These are phyloP conservation scores for Eudasyphora cyanicolor DNA, from an alignment of 2,888 invertebrate genomes.

Conservation along the genomic window DNA sequence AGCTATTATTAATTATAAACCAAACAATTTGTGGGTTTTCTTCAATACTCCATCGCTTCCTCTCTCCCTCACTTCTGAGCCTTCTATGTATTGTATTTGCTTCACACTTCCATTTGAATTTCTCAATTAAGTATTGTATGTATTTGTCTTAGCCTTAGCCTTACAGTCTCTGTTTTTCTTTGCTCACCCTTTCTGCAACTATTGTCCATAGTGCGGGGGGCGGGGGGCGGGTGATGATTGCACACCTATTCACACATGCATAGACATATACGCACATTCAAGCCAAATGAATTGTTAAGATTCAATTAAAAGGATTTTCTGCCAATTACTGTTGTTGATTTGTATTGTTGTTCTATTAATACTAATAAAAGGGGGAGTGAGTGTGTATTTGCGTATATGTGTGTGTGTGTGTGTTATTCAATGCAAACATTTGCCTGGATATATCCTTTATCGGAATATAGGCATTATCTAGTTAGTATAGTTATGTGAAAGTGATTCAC, in stretches of 20 bases:
- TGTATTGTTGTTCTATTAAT: neutral
- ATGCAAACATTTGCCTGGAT: too few relatives aligned
- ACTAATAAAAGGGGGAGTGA: too few relatives aligned
- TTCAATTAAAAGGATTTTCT: neutral
- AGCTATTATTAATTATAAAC: slow-evolving; percentile 1
- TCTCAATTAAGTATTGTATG: neutral
- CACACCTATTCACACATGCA: too few relatives aligned
- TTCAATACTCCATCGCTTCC: neutral
- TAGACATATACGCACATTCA: too few relatives aligned
- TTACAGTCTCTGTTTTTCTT: too few relatives aligned
- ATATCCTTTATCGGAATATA: too few relatives aligned
- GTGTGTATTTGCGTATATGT: neutral
- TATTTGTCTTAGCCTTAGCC: neutral
- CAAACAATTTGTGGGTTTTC: neutral
- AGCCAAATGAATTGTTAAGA: neutral
- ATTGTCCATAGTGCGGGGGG: neutral
- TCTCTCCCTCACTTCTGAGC: neutral
- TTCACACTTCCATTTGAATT: neutral
- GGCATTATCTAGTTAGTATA: too few relatives aligned
- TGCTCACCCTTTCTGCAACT: neutral
- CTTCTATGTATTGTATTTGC: neutral
- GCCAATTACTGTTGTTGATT: neutral
- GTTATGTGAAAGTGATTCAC: too few relatives aligned
- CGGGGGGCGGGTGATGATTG: neutral
- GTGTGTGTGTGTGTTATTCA: neutral